Evolutionary conservation across 2,797 vertebrate genomes (phyloP), one percentile per base, ranked within the genome.

Genomic region (Tapera naevia): DNA sequence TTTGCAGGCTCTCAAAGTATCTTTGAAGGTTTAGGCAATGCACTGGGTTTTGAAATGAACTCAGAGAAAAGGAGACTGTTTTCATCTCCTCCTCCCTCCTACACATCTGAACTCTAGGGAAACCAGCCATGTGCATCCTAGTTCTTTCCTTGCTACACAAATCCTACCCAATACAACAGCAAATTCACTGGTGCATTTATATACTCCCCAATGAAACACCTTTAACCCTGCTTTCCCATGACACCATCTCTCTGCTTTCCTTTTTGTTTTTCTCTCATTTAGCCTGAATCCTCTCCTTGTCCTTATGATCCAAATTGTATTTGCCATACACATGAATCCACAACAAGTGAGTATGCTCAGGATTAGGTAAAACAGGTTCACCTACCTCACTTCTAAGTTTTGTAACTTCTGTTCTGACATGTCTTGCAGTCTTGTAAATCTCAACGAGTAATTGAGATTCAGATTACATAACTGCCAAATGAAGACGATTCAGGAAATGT

Each of bases 341-440:
- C 32, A 30, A n/a, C 10, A 8, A 32, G 0, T 6, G 12, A 58
- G 17, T 0, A 1, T 93, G 53, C 69, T 89, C 82, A 76, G 53
- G 82, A 93, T 58, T 60, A 67, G 45, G 54, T 46, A 91, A 73
- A 95, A 90, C 80, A 89, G 66, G 74, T 92, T 94, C 53, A 85
- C 74, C 84, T 83, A 51, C 21, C 28, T 27, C 57, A 73, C n/a
- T 89, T 33, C 25, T 14, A 71, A 62, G 56, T 91, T 97, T 45
- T 94, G 88, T 67, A 91, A 71, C 56, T 75, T 66, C 54, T 90
- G 37, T 24, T 88, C 67, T 86, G 83, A 93, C 86, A 82, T 8
- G 85, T 69, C 60, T 62, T 30, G 25, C 41, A 79, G 39, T 37
- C 74, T 88, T 85, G 58, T 57, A 84, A 50, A 48, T 61, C 88